A percentile compares a stretch with the other conserved stretches of the same genome.
These are phyloP conservation scores for Spatula clypeata DNA, from an alignment of 2,797 vertebrate genomes.

Conservation along the genomic window DNA sequence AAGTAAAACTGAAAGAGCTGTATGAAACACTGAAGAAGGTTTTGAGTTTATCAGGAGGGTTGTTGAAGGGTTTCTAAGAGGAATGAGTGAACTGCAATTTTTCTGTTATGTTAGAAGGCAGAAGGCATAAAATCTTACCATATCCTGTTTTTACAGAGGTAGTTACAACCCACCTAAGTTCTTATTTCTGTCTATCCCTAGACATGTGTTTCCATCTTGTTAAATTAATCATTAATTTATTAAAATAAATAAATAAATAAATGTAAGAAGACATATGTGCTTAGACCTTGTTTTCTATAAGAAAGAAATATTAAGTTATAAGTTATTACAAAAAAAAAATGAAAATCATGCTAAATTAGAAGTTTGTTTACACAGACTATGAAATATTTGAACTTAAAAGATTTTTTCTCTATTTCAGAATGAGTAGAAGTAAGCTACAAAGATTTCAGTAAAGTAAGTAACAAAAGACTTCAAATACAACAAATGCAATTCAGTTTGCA, in stretches of 20 bases:
- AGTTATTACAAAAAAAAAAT: not conserved
- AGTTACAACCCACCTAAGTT: not conserved
- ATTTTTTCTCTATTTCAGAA: not conserved
- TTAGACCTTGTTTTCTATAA: not conserved
- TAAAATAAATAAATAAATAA: not conserved
- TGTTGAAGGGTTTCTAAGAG: not conserved
- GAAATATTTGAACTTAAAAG: not conserved
- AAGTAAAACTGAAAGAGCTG: not conserved
- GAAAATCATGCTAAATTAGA: not conserved
- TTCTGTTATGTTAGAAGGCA: not conserved
- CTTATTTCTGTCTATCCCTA: not conserved
- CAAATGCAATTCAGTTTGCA: not conserved
- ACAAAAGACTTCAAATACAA: not conserved
- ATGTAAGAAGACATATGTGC: not conserved
- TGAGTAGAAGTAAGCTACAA: not conserved
- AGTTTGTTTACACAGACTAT: accelerated
- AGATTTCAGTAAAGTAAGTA: not conserved
- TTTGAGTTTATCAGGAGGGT: not conserved
- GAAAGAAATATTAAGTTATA: not conserved
- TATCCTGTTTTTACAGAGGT: not conserved
- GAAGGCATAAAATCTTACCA: not conserved
- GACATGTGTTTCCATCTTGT: accelerated
- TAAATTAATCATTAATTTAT: not conserved
- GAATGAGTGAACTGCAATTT: not conserved
- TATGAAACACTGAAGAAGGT: not conserved